Base-by-base conservation (phyloP, 2,888 invertebrate species). In the Gymnocheta viridis region DNA sequence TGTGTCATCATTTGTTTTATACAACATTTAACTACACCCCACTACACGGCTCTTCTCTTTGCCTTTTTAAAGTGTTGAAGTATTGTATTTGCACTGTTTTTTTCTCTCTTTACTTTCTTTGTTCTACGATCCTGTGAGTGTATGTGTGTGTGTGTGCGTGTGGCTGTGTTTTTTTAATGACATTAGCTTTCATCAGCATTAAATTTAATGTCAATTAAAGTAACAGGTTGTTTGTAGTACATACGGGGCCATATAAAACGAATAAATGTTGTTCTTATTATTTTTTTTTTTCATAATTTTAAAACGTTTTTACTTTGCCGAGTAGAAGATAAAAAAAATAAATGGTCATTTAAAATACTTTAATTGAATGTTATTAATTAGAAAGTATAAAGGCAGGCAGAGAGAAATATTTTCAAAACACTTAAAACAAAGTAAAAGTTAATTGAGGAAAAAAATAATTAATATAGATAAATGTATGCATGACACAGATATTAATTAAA, bases 171-270 rank as follows among this genome's bases (percentile, higher is more conserved):
- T 77, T 81, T 82, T 82, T 85, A 82, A 85, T 82, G 85, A 80
- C 80, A 85, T 85, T 85, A 82, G 76, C 85, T 85, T 85, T 85
- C 85, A 82, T 82, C 85, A 85, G 81, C 85, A 82, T 85, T 85
- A 85, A 85, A 82, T 74, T 81, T 85, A 82, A 85, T 81, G 85
- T 80, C 84, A 84, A 81, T 84, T 84, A 84, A 84, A 81, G 84
- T 84, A 84, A 84, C 84, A 84, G 81, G 84, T 84, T 84, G 84
- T 44, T 69, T 47, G 69, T 54, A 74, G 17, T 64, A 70, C n/a
- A n/a, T n/a, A n/a, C n/a, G 74, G 58, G 54, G 67, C 47, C 73
- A 51, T 35, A 72, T 70, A 27, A 76, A 76, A 41, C 41, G 12
- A 35, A n/a, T 76, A 66, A 35, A 35, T 4, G 7, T n/a, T 41